Conservation (phyloP, 2,113 vertebrate genomes). For the Cephalopterus ornatus region DNA sequence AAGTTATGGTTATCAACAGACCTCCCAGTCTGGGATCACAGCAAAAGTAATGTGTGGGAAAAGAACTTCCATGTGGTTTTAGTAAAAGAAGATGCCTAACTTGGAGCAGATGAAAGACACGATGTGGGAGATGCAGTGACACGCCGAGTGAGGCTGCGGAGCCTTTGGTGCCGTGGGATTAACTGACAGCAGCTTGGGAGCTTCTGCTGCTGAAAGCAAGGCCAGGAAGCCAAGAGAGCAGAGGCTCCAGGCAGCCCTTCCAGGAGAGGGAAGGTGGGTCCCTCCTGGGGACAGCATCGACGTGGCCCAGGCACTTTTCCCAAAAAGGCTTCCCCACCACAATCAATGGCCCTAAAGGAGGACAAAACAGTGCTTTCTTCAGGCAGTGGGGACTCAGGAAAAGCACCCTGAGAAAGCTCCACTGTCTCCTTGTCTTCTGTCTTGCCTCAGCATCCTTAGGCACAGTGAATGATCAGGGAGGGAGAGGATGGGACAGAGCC, state of each 20-base stretch:
- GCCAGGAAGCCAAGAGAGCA: background rate
- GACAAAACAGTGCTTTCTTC: background rate
- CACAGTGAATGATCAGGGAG: rapidly evolving
- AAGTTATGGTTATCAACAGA: background rate
- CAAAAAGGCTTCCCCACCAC: background rate
- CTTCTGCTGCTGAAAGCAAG: background rate
- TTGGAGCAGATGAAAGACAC: background rate
- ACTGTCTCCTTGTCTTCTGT: background rate
- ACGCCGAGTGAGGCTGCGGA: background rate
- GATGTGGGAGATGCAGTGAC: background rate
- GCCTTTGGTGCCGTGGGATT: background rate
- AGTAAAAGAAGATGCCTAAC: background rate
- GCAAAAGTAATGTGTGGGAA: background rate
- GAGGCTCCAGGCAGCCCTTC: background rate
- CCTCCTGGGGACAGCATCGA: rapidly evolving
- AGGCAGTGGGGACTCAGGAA: rapidly evolving
- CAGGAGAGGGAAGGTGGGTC: background rate
- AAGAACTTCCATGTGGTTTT: background rate
- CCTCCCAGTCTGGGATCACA: rapidly evolving
- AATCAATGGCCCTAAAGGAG: background rate
- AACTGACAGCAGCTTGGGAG: background rate
- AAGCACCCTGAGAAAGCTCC: background rate
- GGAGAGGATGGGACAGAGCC: background rate
- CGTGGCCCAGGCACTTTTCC: background rate
- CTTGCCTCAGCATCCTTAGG: background rate